Evolutionary conservation across 2,888 invertebrate genomes (phyloP).

Genomic region (Thyatira batis): DNA sequence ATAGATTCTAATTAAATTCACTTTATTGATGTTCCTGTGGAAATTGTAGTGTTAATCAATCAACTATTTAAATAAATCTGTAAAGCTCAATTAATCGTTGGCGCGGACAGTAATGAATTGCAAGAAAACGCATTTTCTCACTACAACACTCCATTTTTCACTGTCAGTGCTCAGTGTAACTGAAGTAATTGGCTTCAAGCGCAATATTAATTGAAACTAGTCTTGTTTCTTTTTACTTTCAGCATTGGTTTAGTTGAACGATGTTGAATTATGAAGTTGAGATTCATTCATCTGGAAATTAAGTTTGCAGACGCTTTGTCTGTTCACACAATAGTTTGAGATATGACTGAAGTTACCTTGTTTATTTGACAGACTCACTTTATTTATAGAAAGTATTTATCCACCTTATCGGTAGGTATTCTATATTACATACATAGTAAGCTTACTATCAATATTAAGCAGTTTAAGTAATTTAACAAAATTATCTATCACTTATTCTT

Average conservation of each 20-base stretch:
- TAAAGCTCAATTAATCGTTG: constrained; percentile 10
- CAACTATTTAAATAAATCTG: not conserved
- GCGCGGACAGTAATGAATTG: constrained; percentile 9
- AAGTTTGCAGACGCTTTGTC: not conserved
- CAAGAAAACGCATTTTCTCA: constrained; percentile 12
- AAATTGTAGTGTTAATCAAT: not conserved
- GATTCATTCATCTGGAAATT: not conserved
- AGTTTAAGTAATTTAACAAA: too few relatives aligned
- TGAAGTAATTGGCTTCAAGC: constrained; percentile 1
- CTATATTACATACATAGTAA: too few relatives aligned
- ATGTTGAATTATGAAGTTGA: not conserved
- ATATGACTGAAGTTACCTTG: too few relatives aligned
- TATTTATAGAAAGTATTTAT: too few relatives aligned
- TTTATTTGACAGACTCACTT: too few relatives aligned
- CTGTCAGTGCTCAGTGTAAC: constrained; percentile 6
- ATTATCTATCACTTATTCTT: too few relatives aligned
- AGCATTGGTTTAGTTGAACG: not conserved
- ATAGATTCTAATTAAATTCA: too few relatives aligned
- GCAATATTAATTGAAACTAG: not conserved
- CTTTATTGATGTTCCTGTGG: not conserved
- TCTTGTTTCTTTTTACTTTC: not conserved
- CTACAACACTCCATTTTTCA: constrained; percentile 8
- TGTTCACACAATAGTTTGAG: not conserved
- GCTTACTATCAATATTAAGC: too few relatives aligned
- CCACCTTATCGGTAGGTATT: too few relatives aligned